These are phyloP conservation scores for Picathartes gymnocephalus DNA, from an alignment of 2,113 vertebrate genomes.

Conservation along the genomic window DNA sequence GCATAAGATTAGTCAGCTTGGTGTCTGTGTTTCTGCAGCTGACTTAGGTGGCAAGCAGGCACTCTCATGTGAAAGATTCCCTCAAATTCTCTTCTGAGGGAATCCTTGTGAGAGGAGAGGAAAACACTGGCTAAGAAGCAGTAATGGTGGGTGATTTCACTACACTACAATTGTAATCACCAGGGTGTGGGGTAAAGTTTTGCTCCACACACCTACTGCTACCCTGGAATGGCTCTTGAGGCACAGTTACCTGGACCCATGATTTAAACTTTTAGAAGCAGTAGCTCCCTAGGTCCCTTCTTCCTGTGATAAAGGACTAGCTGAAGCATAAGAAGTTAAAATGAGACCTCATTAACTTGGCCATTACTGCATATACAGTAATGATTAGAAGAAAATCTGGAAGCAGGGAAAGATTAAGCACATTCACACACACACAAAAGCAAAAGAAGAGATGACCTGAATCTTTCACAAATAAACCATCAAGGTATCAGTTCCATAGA, in stretches of 20 bases:
- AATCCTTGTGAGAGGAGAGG: background rate
- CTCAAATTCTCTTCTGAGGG: background rate
- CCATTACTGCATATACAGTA: background rate
- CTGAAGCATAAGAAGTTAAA: background rate
- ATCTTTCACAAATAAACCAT: background rate
- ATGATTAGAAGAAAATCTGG: background rate
- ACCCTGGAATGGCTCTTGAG: accelerated
- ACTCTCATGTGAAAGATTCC: background rate
- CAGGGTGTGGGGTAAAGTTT: accelerated
- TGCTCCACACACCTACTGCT: background rate
- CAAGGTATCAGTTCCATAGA: background rate
- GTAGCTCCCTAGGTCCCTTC: background rate
- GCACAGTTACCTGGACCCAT: background rate
- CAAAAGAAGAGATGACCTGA: background rate
- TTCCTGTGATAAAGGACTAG: background rate
- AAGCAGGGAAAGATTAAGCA: background rate
- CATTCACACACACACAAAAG: background rate
- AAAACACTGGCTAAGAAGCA: background rate
- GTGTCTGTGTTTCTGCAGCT: background rate
- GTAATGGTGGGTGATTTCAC: background rate
- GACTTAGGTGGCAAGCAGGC: background rate
- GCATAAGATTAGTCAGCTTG: background rate
- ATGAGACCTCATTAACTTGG: background rate
- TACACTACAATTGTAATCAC: background rate
- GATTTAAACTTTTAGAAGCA: background rate